These are phyloP conservation scores for Halictus quadricinctus DNA, from an alignment of 2,888 invertebrate species.

Conservation along the genomic window DNA sequence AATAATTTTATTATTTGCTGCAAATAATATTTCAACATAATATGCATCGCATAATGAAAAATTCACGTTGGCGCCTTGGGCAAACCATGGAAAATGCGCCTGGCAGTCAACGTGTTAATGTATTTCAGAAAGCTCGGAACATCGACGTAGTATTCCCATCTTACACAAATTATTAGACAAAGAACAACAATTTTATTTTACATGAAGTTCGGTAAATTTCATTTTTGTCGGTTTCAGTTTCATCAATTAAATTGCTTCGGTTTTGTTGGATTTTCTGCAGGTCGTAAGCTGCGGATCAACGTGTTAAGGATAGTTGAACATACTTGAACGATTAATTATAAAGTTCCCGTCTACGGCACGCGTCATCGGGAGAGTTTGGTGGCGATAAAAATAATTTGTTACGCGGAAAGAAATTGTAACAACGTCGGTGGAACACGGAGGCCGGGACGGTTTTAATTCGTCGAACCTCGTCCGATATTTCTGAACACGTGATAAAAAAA, in stretches of 20 bases:
- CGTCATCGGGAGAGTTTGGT: not conserved
- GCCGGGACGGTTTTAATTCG: not conserved
- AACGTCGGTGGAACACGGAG: not conserved
- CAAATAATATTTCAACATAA: too few relatives aligned
- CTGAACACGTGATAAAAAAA: not conserved
- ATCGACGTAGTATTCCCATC: not conserved
- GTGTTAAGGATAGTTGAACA: not conserved
- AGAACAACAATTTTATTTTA: not conserved
- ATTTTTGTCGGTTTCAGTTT: not conserved
- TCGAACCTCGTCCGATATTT: constrained; percentile 2
- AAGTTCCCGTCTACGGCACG: not conserved
- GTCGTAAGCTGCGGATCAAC: not conserved
- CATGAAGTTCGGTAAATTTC: not conserved
- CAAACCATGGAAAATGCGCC: too few relatives aligned
- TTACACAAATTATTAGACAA: not conserved
- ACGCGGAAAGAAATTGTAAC: not conserved
- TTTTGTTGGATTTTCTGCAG: not conserved
- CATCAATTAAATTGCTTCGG: not conserved
- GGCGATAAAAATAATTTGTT: constrained; percentile 11
- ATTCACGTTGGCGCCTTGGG: too few relatives aligned
- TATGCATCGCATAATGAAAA: too few relatives aligned
- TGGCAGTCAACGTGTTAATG: too few relatives aligned
- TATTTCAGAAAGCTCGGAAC: too few relatives aligned
- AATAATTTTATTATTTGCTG: too few relatives aligned
- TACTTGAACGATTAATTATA: constrained; percentile 31